Evolutionary conservation across 2,113 vertebrate genomes (phyloP), one percentile per base, ranked within the genome.

Genomic region (Chitala chitala): DNA sequence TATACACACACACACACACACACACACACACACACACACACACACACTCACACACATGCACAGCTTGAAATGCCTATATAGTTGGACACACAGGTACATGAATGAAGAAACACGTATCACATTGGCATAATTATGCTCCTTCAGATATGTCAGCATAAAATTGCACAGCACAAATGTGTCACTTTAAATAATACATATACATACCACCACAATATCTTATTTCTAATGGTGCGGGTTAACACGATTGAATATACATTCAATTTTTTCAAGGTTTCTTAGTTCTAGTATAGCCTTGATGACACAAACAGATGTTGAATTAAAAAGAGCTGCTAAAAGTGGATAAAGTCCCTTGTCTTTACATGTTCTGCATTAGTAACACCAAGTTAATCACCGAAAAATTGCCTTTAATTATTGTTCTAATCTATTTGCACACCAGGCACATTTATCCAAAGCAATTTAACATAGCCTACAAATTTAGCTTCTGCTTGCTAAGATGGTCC

Each of bases 1-100:
- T 76, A 77, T 24, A 73, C 74, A 63, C 78, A 75, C 69, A 72
- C 63, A 17, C 5, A 36, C 10, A 74, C 13, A 10, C 6, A 36
- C 69, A 74, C 29, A 50, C 66, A 70, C 51, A 44, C 9, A 36
- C 69, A 31, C 48, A 63, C 64, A 50, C 26, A 42, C 66, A 75
- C 70, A 31, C 31, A 5, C 53, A 20, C 29, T 40, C 13, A 17
- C 3, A 3, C 17, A 17, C 2, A 36, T 1, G 1, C 20, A 22
- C 40, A 1, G n/a, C 12, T 51, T 51, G 12, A 51, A 9, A 20
- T 51, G 1, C 20, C 2, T 51, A 51, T 51, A 51, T 20, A 51
- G 48, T 51, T n/a, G n/a, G n/a, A n/a, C 15, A 9, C 31, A 36
- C 31, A 61, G 5, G 4, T 17, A 61, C 38, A 20, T 29, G 4